Evolutionary conservation across 1,140 invertebrate genomes (phyloP).

Genomic region (Plectus sambesii): DNA sequence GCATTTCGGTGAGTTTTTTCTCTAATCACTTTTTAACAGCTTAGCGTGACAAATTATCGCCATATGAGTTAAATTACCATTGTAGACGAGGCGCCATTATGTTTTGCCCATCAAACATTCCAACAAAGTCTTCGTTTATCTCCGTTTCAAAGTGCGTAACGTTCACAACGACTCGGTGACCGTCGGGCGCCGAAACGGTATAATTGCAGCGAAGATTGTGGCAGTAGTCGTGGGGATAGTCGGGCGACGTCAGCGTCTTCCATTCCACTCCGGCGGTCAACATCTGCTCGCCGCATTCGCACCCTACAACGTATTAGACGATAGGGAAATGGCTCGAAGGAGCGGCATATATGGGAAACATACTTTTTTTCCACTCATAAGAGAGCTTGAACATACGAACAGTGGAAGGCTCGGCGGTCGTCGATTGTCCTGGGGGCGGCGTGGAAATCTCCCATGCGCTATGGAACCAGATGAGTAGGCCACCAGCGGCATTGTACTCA

Average conservation of each 20-base stretch:
- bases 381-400: conserved; percentile 12
- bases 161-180: conserved; percentile 14
- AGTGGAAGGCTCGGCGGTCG: background rate
- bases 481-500: too few species aligned
- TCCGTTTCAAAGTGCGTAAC: conserved; percentile 17
- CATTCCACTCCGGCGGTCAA: conserved; percentile 16
- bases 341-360: too few species aligned
- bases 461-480: too few species aligned
- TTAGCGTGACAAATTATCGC: too few species aligned
- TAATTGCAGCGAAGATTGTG: conserved; percentile 15
- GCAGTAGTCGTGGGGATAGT: conserved; percentile 22
- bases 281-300: conserved; percentile 19
- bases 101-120: conserved; percentile 23
- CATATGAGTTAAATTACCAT: conserved; percentile 17
- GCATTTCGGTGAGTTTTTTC: too few species aligned
- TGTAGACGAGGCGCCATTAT: conserved; percentile 19
- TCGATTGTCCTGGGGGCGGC: background rate
- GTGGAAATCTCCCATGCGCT: background rate
- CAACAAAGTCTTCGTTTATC: conserved; percentile 23
- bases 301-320: conserved; percentile 3
- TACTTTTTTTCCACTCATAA: conserved; percentile 21
- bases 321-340: background rate
- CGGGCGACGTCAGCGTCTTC: conserved; percentile 14
- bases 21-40: too few species aligned
- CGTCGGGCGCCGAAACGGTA: conserved; percentile 16